Conservation (phyloP, 2,113 vertebrate species). For the Lampris incognitus region DNA sequence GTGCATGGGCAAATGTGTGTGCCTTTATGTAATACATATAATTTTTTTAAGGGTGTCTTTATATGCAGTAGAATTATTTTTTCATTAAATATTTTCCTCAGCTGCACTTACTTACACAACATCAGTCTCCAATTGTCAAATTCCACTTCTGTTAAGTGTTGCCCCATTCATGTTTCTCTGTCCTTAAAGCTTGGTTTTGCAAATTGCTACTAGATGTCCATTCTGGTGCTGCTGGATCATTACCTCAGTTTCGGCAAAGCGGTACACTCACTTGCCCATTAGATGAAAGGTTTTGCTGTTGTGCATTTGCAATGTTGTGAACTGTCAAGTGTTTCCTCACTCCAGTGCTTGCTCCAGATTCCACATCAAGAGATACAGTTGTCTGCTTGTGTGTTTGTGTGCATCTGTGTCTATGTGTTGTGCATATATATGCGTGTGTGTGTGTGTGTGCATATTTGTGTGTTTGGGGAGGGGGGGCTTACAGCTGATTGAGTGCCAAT, state of each 20-base stretch:
- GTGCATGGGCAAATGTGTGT: neutral
- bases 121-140: neutral
- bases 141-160: neutral
- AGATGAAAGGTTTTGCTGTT: conserved; percentile 14
- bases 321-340: conserved; percentile 35
- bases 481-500: conserved; percentile 61
- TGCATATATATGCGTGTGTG: conserved; percentile 3
- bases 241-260: conserved; percentile 1
- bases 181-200: neutral
- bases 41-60: too few relatives aligned
- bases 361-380: conserved; percentile 47
- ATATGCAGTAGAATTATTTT: neutral
- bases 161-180: neutral
- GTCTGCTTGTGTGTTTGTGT: neutral
- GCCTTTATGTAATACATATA: neutral
- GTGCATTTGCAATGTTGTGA: conserved; percentile 27
- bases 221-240: conserved; percentile 1
- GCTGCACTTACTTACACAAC: conserved; percentile 16
- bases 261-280: conserved; percentile 7
- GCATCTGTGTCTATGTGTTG: conserved; percentile 10
- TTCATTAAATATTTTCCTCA: neutral
- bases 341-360: conserved; percentile 35
- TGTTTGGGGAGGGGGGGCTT: conserved; percentile 30
- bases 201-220: conserved; percentile 1
- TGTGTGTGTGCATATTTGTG: conserved; percentile 29